These are phyloP conservation scores for Spizaetus ornatus DNA, from an alignment of 2,113 vertebrate genomes.

Conservation along the genomic window DNA sequence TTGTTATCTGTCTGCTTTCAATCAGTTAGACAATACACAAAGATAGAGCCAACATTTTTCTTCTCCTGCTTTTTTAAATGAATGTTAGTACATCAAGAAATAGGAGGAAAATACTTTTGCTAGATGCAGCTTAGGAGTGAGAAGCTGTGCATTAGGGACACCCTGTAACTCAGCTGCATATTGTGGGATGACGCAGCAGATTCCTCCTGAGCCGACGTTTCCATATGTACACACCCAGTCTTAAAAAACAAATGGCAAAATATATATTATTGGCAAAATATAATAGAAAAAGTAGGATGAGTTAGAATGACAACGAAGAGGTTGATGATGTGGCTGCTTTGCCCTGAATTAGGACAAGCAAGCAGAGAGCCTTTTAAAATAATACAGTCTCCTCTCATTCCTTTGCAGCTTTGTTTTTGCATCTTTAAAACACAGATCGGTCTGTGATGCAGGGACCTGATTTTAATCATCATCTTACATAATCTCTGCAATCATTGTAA, in stretches of 20 bases:
- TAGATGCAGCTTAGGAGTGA: not conserved
- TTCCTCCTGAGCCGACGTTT: not conserved
- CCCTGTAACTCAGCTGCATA: not conserved
- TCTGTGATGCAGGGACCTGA: not conserved
- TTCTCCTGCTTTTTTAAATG: not conserved
- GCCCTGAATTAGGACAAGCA: not conserved
- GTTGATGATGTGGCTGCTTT: not conserved
- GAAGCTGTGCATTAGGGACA: not conserved
- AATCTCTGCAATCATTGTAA: constrained; percentile 22
- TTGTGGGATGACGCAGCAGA: constrained; percentile 20
- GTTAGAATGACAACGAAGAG: not conserved
- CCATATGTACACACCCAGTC: not conserved
- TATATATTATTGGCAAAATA: not conserved
- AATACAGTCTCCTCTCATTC: not conserved
- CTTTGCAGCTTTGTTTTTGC: not conserved
- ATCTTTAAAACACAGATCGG: not conserved
- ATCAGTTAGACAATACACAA: not conserved
- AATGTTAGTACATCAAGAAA: not conserved
- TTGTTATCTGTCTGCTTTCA: not conserved
- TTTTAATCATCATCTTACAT: constrained; percentile 22
- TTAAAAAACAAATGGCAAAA: not conserved
- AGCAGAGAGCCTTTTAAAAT: not conserved
- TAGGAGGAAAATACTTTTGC: not conserved
- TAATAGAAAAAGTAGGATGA: not conserved
- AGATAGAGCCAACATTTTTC: not conserved